Evolutionary conservation across 2,888 invertebrate species (phyloP).

Genomic region (Ligdia adustata): DNA sequence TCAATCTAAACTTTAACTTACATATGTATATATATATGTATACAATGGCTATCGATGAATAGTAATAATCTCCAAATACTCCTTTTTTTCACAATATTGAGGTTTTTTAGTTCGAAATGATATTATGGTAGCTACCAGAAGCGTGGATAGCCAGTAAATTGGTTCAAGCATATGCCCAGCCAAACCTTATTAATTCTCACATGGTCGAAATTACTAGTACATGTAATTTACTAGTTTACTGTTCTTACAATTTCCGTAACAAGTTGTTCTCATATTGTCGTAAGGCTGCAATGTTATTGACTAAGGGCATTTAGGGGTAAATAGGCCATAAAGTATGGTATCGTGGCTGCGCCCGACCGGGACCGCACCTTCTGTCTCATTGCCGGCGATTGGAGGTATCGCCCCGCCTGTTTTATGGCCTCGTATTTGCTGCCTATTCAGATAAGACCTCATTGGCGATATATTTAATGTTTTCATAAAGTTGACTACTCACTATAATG

Average conservation of each 20-base stretch:
- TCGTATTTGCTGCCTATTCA: constrained; percentile 7
- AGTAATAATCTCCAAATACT: too few species aligned
- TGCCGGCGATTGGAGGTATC: constrained; percentile 18
- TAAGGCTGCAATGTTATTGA: neutral
- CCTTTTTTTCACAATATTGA: too few species aligned
- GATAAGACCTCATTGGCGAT: constrained; percentile 7
- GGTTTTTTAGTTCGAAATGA: too few species aligned
- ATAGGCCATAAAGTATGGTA: constrained; percentile 30
- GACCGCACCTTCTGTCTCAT: constrained; percentile 29
- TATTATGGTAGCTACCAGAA: too few species aligned
- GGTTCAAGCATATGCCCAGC: too few species aligned
- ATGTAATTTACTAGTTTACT: neutral
- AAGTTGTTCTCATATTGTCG: too few species aligned
- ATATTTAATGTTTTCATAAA: neutral
- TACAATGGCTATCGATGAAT: too few species aligned
- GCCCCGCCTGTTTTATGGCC: constrained; percentile 17
- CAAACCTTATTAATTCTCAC: too few species aligned
- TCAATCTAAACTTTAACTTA: too few species aligned
- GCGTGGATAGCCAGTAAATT: too few species aligned
- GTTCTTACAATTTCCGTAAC: neutral
- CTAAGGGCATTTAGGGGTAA: constrained; percentile 22
- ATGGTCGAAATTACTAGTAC: too few species aligned
- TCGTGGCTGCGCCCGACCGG: constrained; percentile 33
- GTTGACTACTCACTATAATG: neutral
- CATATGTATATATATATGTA: too few species aligned